Evolutionary conservation across 2,113 vertebrate species (phyloP).

Genomic region (Pandion haliaetus): DNA sequence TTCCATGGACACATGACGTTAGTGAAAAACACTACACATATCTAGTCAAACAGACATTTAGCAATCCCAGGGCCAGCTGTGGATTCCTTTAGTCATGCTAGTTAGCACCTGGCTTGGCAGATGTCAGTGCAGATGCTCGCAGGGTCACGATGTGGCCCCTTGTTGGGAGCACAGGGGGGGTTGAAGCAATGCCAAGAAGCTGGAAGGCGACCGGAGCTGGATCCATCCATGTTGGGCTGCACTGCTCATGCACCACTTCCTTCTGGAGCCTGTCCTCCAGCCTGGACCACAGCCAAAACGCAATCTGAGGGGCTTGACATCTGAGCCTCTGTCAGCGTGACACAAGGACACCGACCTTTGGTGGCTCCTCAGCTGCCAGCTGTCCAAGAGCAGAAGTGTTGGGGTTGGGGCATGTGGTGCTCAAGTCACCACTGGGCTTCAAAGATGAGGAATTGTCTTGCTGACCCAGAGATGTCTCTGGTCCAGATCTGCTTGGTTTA

Average conservation of each 20-base stretch:
- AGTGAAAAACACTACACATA: background rate
- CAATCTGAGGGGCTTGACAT: background rate
- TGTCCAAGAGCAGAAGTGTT: background rate
- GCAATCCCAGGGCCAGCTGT: background rate
- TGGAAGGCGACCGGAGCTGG: background rate
- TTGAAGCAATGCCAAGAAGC: background rate
- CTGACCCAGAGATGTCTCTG: background rate
- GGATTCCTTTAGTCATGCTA: background rate
- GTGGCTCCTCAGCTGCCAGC: background rate
- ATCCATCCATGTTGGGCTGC: background rate
- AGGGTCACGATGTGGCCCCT: background rate
- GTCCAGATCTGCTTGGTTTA: background rate
- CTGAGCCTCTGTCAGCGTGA: background rate
- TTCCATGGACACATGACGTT: background rate
- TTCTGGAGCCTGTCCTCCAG: background rate
- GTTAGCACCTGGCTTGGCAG: background rate
- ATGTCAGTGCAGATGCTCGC: background rate
- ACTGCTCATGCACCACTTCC: fast-evolving
- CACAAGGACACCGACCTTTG: background rate
- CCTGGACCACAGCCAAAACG: background rate
- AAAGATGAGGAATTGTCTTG: background rate
- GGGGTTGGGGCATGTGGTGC: fast-evolving
- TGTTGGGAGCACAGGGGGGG: background rate
- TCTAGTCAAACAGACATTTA: background rate
- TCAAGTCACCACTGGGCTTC: background rate